Conservation (phyloP, 2,888 invertebrate species). For the Mesoligia furuncula region DNA sequence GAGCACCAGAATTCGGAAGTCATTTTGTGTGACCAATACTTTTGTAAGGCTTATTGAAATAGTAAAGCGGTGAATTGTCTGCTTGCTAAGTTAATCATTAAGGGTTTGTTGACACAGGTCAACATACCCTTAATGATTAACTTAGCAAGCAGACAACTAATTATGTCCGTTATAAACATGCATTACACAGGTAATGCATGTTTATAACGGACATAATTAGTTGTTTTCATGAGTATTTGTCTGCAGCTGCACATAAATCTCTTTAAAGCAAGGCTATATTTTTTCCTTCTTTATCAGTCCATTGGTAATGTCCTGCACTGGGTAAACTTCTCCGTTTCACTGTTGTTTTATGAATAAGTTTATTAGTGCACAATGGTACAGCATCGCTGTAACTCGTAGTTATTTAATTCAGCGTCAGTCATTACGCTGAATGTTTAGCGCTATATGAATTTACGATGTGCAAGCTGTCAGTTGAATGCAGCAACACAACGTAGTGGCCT, state of each 20-base stretch:
- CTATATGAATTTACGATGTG: constrained; percentile 43
- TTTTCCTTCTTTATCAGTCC: background rate
- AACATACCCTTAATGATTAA: no score
- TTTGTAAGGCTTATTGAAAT: constrained; percentile 44
- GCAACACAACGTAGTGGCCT: constrained; percentile 16
- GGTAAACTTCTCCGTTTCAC: background rate
- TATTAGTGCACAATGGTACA: background rate
- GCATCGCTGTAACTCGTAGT: constrained; percentile 1
- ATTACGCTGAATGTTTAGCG: constrained; percentile 36
- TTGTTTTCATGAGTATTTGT: no score
- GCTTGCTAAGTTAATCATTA: background rate
- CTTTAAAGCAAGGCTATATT: background rate
- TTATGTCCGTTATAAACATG: no score
- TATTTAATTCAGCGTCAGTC: constrained; percentile 30
- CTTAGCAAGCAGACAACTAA: no score
- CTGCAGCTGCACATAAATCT: background rate
- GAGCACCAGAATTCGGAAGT: constrained; percentile 44
- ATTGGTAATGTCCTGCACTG: background rate
- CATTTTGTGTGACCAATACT: constrained; percentile 40
- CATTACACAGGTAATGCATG: no score
- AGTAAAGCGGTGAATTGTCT: background rate
- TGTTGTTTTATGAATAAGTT: background rate
- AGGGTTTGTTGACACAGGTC: constrained; percentile 2
- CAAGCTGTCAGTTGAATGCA: constrained; percentile 31
- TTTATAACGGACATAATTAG: background rate